Conservation (phyloP, 2,113 vertebrate species). For the Gorsachius goisagi region DNA sequence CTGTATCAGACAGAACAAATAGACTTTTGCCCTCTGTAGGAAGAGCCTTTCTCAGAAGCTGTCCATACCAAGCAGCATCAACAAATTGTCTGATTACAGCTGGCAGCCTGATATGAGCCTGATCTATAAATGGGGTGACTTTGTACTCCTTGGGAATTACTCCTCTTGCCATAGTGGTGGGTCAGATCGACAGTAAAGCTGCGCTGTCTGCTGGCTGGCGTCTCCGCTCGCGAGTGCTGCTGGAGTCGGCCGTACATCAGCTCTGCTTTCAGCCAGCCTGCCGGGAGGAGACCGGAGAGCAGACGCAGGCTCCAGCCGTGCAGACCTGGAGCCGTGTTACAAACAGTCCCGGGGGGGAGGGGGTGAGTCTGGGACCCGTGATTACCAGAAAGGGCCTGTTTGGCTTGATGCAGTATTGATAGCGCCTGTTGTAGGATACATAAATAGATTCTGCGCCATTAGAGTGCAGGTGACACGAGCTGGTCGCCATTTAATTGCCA, state of each 20-base stretch:
- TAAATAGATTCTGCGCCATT: neutral
- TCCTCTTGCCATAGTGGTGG: neutral
- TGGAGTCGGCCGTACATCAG: neutral
- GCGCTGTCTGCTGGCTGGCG: neutral
- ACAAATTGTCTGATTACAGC: neutral
- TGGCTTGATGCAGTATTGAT: neutral
- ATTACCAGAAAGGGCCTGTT: neutral
- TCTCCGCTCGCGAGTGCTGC: neutral
- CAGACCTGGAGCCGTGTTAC: neutral
- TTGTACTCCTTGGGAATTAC: neutral
- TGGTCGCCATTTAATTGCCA: neutral
- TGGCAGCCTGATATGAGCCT: neutral
- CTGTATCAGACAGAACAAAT: neutral
- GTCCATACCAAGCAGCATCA: neutral
- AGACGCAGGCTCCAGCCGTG: neutral
- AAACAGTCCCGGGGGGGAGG: neutral
- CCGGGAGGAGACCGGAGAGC: neutral
- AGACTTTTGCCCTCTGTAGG: neutral
- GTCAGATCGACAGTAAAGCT: neutral
- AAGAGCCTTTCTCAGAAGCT: neutral
- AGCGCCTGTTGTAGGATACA: neutral
- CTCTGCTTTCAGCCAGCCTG: neutral
- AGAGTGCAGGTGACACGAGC: neutral
- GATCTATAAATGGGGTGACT: neutral
- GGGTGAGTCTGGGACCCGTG: neutral